Evolutionary conservation across 1,140 invertebrate species (phyloP).

Genomic region (Alviniconcha marisindica): DNA sequence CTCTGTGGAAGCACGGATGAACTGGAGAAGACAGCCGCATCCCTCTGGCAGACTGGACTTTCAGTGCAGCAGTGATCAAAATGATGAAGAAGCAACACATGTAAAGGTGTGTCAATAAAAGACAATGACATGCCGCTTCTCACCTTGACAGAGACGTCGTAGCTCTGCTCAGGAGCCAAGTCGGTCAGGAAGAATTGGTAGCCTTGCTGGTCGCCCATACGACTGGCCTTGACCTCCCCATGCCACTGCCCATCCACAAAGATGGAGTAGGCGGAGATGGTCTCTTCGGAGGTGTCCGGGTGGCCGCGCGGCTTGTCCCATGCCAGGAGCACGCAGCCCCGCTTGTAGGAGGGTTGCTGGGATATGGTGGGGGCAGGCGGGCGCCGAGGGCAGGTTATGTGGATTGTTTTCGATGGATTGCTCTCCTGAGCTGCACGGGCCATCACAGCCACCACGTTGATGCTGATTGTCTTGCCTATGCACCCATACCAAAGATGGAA

Average conservation of each 20-base stretch:
- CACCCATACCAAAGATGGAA: no score
- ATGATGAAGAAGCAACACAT: no score
- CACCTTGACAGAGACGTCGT: slow-evolving; percentile 73
- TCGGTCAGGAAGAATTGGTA: slow-evolving; percentile 75
- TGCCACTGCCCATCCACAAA: slow-evolving; percentile 72
- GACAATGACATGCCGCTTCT: neutral
- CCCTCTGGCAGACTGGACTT: no score
- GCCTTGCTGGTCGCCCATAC: slow-evolving; percentile 67
- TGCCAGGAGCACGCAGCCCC: slow-evolving; percentile 70
- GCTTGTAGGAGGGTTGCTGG: slow-evolving; percentile 73
- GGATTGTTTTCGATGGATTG: slow-evolving; percentile 66
- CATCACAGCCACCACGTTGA: slow-evolving; percentile 68
- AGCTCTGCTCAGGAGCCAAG: slow-evolving; percentile 70
- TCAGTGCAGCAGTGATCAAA: no score
- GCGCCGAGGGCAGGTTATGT: slow-evolving; percentile 70
- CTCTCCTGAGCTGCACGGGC: slow-evolving; percentile 69
- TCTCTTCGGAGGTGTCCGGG: slow-evolving; percentile 59
- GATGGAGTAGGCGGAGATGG: slow-evolving; percentile 68
- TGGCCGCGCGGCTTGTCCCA: slow-evolving; percentile 71
- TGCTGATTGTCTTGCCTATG: slow-evolving; percentile 69
- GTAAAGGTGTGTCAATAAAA: no score
- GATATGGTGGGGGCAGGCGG: slow-evolving; percentile 66
- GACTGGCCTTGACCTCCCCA: slow-evolving; percentile 72
- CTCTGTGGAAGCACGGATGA: no score
- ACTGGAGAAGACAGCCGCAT: no score